Percentiles rank a stretch among this genome's conserved stretches.
Conservation (phyloP, 2,113 vertebrate genomes). For the Merops nubicus region DNA sequence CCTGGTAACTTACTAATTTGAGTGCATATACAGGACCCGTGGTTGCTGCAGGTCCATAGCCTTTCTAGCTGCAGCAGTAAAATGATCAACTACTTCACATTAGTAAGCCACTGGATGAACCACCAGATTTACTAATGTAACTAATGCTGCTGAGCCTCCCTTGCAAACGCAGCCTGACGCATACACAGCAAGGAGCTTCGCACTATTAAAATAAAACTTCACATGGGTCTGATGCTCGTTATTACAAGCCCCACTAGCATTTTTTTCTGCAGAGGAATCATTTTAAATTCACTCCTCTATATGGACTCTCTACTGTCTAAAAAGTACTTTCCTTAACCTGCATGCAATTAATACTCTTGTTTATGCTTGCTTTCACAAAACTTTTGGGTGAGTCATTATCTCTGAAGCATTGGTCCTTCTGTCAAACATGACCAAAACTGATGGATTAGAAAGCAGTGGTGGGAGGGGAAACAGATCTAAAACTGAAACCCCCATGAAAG, state of each 20-base stretch:
- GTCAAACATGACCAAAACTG: slow-evolving; percentile 33
- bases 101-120: background rate
- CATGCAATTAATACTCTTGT: slow-evolving; percentile 52
- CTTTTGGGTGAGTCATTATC: background rate
- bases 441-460: background rate
- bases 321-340: slow-evolving; percentile 48
- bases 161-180: background rate
- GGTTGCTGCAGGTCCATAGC: background rate
- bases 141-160: background rate
- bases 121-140: background rate
- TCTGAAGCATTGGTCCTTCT: slow-evolving; percentile 46
- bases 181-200: background rate
- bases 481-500: background rate
- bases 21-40: background rate
- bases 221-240: background rate
- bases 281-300: slow-evolving; percentile 34
- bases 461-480: background rate
- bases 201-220: background rate
- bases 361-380: slow-evolving; percentile 25
- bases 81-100: background rate
- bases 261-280: slow-evolving; percentile 7
- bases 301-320: slow-evolving; percentile 46
- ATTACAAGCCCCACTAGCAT: background rate
- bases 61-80: background rate
- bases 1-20: background rate